Percentiles rank a stretch among this genome's conserved stretches.
These are phyloP conservation scores for Drosophila limbata DNA, from an alignment of 2,888 invertebrate genomes.

Conservation along the genomic window DNA sequence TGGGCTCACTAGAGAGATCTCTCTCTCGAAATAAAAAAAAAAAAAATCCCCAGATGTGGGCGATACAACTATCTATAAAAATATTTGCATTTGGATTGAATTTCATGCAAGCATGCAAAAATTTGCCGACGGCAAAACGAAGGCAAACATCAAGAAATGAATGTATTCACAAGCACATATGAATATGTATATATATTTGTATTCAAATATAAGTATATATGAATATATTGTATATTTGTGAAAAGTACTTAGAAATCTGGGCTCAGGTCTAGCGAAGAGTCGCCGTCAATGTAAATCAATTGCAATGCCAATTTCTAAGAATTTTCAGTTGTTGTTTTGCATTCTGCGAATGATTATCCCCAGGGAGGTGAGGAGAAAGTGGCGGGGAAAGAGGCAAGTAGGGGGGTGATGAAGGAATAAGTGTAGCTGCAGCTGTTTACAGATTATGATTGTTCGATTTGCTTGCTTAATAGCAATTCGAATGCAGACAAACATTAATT, in stretches of 20 bases:
- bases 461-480: conserved; percentile 18
- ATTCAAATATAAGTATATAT: neutral
- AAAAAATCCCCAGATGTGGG: neutral
- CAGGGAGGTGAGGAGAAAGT: neutral
- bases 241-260: conserved; percentile 8
- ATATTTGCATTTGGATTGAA: conserved; percentile 56
- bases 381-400: neutral
- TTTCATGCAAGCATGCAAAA: conserved; percentile 60
- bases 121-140: conserved; percentile 61
- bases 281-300: conserved; percentile 51
- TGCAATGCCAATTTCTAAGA: conserved; percentile 52
- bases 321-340: conserved; percentile 35
- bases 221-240: conserved; percentile 1
- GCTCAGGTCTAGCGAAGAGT: conserved; percentile 15
- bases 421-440: conserved; percentile 34
- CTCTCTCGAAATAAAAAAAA: neutral
- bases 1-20: neutral
- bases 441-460: conserved; percentile 37
- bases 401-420: neutral
- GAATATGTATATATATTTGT: neutral
- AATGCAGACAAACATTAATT: conserved; percentile 4
- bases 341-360: conserved; percentile 35
- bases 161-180: neutral
- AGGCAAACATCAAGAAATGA: conserved; percentile 6
- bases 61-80: conserved; percentile 13